These are phyloP conservation scores for Notothenia coriiceps DNA, from an alignment of 2,113 vertebrate genomes.

Conservation along the genomic window DNA sequence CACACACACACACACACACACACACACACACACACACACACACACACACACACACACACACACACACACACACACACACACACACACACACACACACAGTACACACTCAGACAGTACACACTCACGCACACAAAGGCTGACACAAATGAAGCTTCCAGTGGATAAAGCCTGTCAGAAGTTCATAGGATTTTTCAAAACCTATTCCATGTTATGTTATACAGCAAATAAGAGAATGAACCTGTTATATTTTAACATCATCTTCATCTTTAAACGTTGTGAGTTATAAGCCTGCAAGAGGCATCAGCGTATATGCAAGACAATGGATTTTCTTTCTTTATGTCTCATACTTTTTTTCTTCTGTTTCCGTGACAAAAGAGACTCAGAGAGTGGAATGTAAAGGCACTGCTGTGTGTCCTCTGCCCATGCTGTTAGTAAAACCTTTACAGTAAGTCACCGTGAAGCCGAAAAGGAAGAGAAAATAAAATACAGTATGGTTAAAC, in stretches of 20 bases:
- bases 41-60: slow-evolving; percentile 3
- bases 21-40: slow-evolving; percentile 21
- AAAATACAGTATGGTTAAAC: slow-evolving; percentile 46
- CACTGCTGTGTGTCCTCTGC: slow-evolving; percentile 21
- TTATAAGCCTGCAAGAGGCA: neutral
- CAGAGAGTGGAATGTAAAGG: slow-evolving; percentile 9
- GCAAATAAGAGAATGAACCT: slow-evolving; percentile 10
- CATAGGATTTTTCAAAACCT: slow-evolving; percentile 28
- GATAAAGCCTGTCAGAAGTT: slow-evolving; percentile 32
- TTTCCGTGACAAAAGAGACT: neutral
- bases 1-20: slow-evolving; percentile 7
- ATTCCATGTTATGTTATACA: slow-evolving; percentile 1
- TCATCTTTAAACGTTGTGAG: neutral
- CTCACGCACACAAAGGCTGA: no score
- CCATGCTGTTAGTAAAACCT: slow-evolving; percentile 9
- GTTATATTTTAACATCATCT: slow-evolving; percentile 28
- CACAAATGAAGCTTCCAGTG: slow-evolving; percentile 26
- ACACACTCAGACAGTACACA: no score
- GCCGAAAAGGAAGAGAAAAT: slow-evolving; percentile 16
- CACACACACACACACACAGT: no score
- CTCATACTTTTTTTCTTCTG: slow-evolving; percentile 14
- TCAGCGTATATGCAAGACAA: neutral
- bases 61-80: slow-evolving; percentile 1
- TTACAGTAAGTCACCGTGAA: neutral
- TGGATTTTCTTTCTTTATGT: neutral